Evolutionary conservation across 53 echinoderm and acorn worm genomes (phyloP).

Genomic region (Patiria pectinifera): DNA sequence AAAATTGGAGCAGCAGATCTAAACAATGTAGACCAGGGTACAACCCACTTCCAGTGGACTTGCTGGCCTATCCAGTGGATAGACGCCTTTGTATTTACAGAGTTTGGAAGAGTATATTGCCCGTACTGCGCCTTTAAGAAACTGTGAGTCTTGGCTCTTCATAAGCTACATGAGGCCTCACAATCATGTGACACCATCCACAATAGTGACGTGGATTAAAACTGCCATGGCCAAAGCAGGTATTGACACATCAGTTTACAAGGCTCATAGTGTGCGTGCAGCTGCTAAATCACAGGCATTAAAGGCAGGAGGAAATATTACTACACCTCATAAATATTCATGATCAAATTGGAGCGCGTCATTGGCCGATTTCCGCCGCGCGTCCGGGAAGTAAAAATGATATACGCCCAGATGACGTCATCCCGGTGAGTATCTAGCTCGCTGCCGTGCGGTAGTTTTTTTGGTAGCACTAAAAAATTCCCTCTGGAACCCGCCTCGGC

Average conservation of each 20-base stretch:
- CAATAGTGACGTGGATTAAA: conserved; percentile 35
- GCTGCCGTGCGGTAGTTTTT: no score
- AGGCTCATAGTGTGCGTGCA: conserved; percentile 51
- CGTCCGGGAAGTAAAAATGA: no score
- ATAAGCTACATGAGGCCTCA: conserved; percentile 36
- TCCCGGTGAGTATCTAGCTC: no score
- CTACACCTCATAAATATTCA: no score
- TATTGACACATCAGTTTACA: conserved; percentile 35
- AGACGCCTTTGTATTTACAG: conserved; percentile 30
- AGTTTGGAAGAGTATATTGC: conserved; percentile 24
- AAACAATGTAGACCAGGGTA: conserved; percentile 48
- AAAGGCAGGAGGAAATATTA: not conserved
- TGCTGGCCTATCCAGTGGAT: conserved; percentile 34
- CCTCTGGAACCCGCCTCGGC: no score
- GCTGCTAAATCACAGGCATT: conserved; percentile 41
- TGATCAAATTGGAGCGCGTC: no score
- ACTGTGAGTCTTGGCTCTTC: conserved; percentile 14
- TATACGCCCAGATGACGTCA: no score
- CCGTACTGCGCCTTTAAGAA: conserved; percentile 21
- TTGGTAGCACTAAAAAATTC: no score
- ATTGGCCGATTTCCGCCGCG: no score
- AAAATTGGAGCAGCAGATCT: conserved; percentile 11
- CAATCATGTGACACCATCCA: conserved; percentile 22
- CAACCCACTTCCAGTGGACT: conserved; percentile 24
- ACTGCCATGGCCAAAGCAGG: conserved; percentile 38